These are phyloP conservation scores for Bicyclus anynana DNA, from an alignment of 1,140 invertebrate genomes.

Conservation along the genomic window DNA sequence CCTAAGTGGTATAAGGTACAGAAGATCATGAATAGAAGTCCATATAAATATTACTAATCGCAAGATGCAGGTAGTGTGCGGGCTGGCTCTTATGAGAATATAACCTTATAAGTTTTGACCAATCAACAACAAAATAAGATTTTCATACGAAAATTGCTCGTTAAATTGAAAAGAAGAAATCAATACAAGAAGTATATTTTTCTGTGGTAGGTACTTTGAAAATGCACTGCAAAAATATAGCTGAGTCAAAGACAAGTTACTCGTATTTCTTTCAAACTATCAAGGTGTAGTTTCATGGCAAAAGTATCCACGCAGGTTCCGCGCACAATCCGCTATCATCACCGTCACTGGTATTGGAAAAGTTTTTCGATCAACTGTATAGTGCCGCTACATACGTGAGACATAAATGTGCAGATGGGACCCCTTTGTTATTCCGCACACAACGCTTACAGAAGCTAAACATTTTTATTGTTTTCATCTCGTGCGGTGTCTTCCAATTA, in stretches of 20 bases:
- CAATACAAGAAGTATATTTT: no score
- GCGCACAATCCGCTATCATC: constrained; percentile 60
- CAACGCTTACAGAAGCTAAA: constrained; percentile 41
- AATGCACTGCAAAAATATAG: no score
- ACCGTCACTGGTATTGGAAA: constrained; percentile 59
- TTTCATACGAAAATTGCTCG: no score
- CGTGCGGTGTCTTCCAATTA: constrained; percentile 33
- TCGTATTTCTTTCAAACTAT: constrained; percentile 4
- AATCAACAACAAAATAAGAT: no score
- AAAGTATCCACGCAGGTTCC: constrained; percentile 52
- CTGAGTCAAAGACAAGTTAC: neutral
- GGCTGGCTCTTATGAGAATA: no score
- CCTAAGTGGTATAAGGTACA: no score
- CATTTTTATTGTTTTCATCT: constrained; percentile 45
- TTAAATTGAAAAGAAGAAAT: no score
- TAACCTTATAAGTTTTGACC: no score
- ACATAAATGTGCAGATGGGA: constrained; percentile 57
- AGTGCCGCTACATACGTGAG: constrained; percentile 52
- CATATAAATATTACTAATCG: no score
- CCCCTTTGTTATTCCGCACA: constrained; percentile 50
- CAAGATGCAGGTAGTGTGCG: no score
- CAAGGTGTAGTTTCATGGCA: constrained; percentile 16
- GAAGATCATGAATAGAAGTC: no score
- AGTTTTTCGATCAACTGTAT: constrained; percentile 71
- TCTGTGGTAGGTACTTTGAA: no score